These are phyloP conservation scores for Apostichopus parvimensis DNA, from an alignment of 35 echinoderm and acorn worm species.

Conservation along the genomic window DNA sequence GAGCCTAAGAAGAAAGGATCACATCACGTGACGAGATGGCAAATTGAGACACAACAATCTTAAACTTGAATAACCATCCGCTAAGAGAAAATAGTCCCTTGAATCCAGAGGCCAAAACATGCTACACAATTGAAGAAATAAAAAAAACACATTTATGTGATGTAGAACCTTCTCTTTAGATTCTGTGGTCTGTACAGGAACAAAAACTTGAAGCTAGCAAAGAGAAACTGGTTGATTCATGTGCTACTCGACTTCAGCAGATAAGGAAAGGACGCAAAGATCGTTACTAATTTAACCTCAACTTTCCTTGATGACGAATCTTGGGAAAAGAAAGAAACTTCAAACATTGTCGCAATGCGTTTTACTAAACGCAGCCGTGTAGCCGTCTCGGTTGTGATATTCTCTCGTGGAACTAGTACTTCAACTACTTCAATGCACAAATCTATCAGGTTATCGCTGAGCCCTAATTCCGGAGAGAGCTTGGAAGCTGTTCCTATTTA, in stretches of 20 bases:
- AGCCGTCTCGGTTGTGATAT: background rate
- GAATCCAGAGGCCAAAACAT: background rate
- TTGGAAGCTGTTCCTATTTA: no score
- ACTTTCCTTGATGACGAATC: background rate
- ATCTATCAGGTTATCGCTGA: background rate
- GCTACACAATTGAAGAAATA: background rate
- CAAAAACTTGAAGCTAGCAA: background rate
- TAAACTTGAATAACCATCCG: background rate
- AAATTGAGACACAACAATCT: slow-evolving; percentile 81
- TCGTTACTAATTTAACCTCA: background rate
- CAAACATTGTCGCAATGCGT: no score
- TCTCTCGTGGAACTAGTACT: background rate
- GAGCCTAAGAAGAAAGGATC: slow-evolving; percentile 95
- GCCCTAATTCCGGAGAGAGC: background rate
- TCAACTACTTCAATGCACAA: background rate
- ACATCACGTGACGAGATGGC: slow-evolving; percentile 93
- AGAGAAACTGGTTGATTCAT: background rate
- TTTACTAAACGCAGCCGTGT: no score
- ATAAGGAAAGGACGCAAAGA: background rate
- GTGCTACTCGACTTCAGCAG: no score
- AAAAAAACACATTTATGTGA: no score
- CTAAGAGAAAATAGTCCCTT: background rate
- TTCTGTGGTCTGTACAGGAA: background rate
- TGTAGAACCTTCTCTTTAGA: background rate
- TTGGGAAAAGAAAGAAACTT: no score